phyloP scores from a whole-genome alignment of 2,797 vertebrate genomes.

The Sciaenops ocellatus region DNA sequence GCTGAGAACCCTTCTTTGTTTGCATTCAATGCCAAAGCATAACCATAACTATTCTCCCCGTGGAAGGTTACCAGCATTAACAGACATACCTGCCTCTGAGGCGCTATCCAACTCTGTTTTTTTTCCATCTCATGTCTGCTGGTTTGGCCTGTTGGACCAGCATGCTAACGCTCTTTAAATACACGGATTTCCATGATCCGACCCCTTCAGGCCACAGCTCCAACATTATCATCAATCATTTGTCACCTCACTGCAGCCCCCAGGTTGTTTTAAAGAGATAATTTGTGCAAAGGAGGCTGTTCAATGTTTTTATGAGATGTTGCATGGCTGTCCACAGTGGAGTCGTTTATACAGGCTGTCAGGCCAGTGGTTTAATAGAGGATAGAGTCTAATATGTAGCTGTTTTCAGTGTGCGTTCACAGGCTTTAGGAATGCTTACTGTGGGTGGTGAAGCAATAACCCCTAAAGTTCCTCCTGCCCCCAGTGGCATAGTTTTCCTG shows the following conservation, averaged over 20 bases:
- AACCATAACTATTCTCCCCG: background rate
- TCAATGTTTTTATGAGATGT: slow-evolving; percentile 50
- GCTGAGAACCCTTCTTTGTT: slow-evolving; percentile 13
- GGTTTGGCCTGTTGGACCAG: slow-evolving; percentile 55
- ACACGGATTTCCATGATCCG: slow-evolving; percentile 1
- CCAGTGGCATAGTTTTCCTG: slow-evolving; percentile 29
- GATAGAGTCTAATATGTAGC: slow-evolving; percentile 29
- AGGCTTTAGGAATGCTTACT: slow-evolving; percentile 41
- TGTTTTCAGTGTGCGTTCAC: slow-evolving; percentile 44
- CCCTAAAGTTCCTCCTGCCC: slow-evolving; percentile 36
- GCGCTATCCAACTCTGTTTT: slow-evolving; percentile 31
- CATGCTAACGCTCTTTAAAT: slow-evolving; percentile 14
- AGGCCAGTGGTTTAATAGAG: slow-evolving; percentile 27
- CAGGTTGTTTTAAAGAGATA: slow-evolving; percentile 29
- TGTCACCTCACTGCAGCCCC: slow-evolving; percentile 15
- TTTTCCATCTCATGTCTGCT: slow-evolving; percentile 47
- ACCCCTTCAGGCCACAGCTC: slow-evolving; percentile 30
- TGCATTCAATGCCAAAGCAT: slow-evolving; percentile 5
- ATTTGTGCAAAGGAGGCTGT: slow-evolving; percentile 28
- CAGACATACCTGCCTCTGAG: slow-evolving; percentile 32
- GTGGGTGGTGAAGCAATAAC: slow-evolving; percentile 57
- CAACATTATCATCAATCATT: slow-evolving; percentile 29
- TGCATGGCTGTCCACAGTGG: slow-evolving; percentile 10
- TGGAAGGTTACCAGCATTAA: slow-evolving; percentile 21
- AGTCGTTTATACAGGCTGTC: slow-evolving; percentile 41